Conservation (phyloP, 2,797 vertebrate species). For the Phalloptychus januarius region DNA sequence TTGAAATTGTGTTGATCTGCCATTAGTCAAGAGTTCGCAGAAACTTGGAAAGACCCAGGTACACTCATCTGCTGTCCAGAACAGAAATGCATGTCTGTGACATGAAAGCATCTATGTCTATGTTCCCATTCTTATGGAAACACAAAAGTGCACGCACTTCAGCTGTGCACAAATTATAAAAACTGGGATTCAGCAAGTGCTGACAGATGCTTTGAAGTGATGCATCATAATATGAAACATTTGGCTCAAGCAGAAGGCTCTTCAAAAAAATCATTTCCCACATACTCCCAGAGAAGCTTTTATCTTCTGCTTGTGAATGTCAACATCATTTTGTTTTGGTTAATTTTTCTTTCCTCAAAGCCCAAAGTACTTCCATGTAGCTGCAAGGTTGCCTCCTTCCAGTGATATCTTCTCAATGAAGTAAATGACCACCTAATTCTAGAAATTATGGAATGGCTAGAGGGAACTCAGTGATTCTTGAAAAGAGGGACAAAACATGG, state of each 20-base stretch:
- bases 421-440: neutral
- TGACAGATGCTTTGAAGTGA: slow-evolving; percentile 1
- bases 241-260: neutral
- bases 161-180: neutral
- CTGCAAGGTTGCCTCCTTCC: neutral
- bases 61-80: neutral
- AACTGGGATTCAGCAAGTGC: neutral
- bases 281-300: slow-evolving; percentile 1
- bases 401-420: neutral
- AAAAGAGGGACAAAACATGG: too few species aligned
- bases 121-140: neutral
- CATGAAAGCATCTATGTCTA: neutral
- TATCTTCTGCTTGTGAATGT: neutral
- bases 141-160: neutral
- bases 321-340: slow-evolving; percentile 1
- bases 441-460: neutral
- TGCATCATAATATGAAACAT: neutral
- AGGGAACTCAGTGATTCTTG: too few species aligned
- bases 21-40: neutral
- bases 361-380: neutral
- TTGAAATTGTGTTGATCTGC: neutral
- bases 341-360: neutral
- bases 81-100: neutral
- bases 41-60: neutral
- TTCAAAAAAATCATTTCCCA: neutral